Evolutionary conservation across 2,113 vertebrate species (phyloP), one percentile per base, ranked within the genome.

Genomic region (Lampris incognitus): DNA sequence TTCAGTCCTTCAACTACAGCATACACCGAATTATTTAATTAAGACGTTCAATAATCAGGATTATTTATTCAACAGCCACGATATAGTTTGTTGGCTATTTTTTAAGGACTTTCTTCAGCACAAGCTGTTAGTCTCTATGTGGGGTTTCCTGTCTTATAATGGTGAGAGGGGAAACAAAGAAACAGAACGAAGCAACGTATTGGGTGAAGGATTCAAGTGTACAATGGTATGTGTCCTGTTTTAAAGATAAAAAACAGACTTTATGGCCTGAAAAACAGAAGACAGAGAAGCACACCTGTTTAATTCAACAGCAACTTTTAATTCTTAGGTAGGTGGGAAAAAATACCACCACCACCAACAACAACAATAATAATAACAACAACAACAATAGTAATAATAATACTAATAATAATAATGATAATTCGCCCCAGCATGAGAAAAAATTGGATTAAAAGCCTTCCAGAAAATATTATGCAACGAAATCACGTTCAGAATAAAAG

Each of bases 261-360:
- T 88, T 82, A 85, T 59, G 82, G 74, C 74, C 68, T 82, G 24
- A 24, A 24, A 24, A 24, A 24, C 24, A 24, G 0, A 24, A 24
- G 24, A 24, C 24, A 24, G 24, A 24, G 24, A 24, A 24, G 24
- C 6, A 0, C 13, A 13, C 13, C 64, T 1, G 44, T 7, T 39
- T n/a, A 37, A 65, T 10, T 4, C 9, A 11, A 48, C 3, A 3
- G 3, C 4, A 38, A 64, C 24, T 24, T 24, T 24, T 24, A 24
- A 24, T 24, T 24, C 0, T 24, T 24, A 24, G 24, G 49, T 11
- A 50, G 36, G 1, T 13, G 64, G 54, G 41, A 5, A 59, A 52
- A 55, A 13, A 48, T 7, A 61, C 38, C 57, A n/a, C 65, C 37
- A 4, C 44, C 4, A 13, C 4, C 1, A 13, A 54, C 11, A 3